Base-by-base conservation (phyloP, 2,113 vertebrate species). In the Cynopterus brachyotis region DNA sequence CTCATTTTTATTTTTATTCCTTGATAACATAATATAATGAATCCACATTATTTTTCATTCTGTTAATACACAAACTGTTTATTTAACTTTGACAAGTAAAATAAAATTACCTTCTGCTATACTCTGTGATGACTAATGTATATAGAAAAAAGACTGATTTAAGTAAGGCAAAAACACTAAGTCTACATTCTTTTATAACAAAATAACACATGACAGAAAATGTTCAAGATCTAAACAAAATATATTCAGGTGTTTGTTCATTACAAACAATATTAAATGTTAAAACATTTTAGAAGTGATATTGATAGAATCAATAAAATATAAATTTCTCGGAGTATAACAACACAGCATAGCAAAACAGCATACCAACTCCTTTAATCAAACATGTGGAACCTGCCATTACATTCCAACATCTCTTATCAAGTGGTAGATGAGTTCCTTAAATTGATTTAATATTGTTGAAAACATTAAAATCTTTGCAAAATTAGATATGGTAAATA, bases 321-420 rank as follows among this genome's bases (percentile, higher is more conserved):
- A 97, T 96, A 98, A 98, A 95, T 97, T 96, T 98, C 97, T 98
- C 97, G 97, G 94, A 85, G 91, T 97, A 97, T 98, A 98, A 98
- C 47, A 47, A 47, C 93, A 96, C 59, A 35, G 37, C 78, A 76
- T 60, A 97, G 94, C 91, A 98, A 97, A 92, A 96, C 59, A 35
- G 35, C 76, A 76, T 59, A 97, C 93, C 91, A 98, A 97, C 93
- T 97, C 95, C 89, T 98, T 98, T 98, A 98, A 98, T 98, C 97
- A 98, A 98, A 98, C 95, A 94, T 24, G 0, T 60, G 62, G 96
- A 98, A 96, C 67, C 42, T 96, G 91, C 67, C 95, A 84, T 96
- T 91, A 96, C 97, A 97, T 98, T 98, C 86, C 94, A 97, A 98
- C 96, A 97, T 96, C 96, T 97, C 95, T 40, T 95, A 98, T 95